These are phyloP conservation scores for Oedothorax gibbosus DNA, from an alignment of 1,140 invertebrate genomes.

Conservation along the genomic window DNA sequence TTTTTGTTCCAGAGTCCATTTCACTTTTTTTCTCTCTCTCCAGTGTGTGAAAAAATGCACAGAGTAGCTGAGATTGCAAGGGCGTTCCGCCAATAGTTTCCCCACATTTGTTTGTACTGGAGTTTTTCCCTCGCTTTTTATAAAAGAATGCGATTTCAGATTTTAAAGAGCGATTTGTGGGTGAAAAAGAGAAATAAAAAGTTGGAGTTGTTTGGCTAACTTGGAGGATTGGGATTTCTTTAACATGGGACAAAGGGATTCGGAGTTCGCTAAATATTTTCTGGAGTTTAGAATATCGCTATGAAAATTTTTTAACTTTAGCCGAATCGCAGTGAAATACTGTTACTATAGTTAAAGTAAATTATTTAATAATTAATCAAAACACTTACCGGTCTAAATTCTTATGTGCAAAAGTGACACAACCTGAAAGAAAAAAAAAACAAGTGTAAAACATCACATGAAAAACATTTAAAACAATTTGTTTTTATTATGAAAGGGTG, in stretches of 20 bases:
- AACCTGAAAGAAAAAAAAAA: too few species aligned
- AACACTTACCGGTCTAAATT: too few species aligned
- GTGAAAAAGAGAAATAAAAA: not conserved
- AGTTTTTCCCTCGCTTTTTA: not conserved
- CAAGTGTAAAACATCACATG: too few species aligned
- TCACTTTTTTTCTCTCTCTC: not conserved
- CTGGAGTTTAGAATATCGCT: too few species aligned
- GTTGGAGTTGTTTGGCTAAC: not conserved
- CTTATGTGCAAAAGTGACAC: too few species aligned
- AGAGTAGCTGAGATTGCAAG: slow-evolving; percentile 11
- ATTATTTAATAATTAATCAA: too few species aligned
- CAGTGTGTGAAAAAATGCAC: not conserved
- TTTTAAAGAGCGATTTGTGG: not conserved
- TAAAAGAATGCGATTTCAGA: not conserved
- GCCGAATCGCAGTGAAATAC: too few species aligned
- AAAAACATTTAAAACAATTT: too few species aligned
- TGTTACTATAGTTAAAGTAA: too few species aligned
- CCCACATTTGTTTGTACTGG: slow-evolving; percentile 3
- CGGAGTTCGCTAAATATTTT: not conserved
- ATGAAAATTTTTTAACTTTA: too few species aligned
- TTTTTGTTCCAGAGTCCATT: slow-evolving; percentile 36
- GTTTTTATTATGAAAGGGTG: too few species aligned
- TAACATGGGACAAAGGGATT: not conserved
- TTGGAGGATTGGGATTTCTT: not conserved
- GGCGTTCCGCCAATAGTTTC: slow-evolving; percentile 43